Percentiles rank a stretch among this genome's conserved stretches.
Evolutionary conservation across 2,113 vertebrate genomes (phyloP).

Genomic region (Anser cygnoides): DNA sequence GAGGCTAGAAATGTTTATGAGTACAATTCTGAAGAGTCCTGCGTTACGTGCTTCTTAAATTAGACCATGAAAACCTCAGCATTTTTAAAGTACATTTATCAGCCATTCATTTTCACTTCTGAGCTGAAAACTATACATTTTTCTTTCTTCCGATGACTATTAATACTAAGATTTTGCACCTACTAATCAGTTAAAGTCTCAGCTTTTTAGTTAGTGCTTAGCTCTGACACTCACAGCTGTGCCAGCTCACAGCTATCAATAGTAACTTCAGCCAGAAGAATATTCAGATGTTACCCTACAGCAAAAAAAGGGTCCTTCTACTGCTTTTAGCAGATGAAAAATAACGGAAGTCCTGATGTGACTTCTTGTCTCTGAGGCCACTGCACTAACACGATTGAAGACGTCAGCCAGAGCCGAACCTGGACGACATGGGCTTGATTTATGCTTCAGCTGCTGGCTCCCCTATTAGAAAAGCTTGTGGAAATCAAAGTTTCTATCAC

Average conservation of each 20-base stretch:
- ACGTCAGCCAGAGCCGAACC: background rate
- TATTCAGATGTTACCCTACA: background rate
- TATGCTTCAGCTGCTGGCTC: background rate
- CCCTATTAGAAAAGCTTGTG: background rate
- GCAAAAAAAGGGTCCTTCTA: background rate
- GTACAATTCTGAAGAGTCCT: background rate
- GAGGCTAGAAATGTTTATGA: background rate
- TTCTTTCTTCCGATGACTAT: background rate
- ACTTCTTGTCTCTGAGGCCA: background rate
- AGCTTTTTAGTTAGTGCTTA: background rate
- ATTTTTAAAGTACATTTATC: background rate
- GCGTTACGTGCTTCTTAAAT: background rate
- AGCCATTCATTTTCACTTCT: background rate
- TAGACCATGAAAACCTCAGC: background rate
- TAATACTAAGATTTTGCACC: background rate
- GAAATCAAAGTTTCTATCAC: rapidly evolving
- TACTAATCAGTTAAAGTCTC: background rate
- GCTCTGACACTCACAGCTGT: background rate
- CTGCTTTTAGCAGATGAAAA: background rate
- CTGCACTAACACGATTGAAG: background rate
- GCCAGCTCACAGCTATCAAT: background rate
- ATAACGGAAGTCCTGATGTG: background rate
- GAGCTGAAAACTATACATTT: background rate
- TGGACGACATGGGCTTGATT: background rate
- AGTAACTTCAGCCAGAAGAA: background rate